Evolutionary conservation across 2,888 invertebrate genomes (phyloP).

Genomic region (Drosophila kambysellisi): DNA sequence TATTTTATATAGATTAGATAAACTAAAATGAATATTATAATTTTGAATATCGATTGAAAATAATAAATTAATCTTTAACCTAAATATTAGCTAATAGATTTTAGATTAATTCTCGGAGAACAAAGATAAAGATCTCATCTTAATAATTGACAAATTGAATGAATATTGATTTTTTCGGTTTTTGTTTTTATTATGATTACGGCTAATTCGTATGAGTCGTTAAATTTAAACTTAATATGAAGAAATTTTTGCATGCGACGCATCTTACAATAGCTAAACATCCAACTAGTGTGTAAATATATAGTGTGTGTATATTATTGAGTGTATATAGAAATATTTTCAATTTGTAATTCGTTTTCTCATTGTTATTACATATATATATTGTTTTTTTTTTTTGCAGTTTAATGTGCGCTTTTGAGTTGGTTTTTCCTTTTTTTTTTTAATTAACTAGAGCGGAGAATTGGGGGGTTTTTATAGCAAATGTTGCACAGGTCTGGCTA

Average conservation of each 20-base stretch:
- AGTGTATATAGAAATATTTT: conserved; percentile 68
- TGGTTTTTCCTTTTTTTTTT: neutral
- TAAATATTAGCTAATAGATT: neutral
- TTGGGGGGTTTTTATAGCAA: conserved; percentile 17
- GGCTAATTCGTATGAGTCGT: conserved; percentile 77
- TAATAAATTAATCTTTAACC: neutral
- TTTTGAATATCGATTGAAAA: neutral
- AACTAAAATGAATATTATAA: neutral
- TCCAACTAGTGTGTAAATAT: conserved; percentile 75
- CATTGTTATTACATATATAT: neutral
- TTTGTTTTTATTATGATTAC: conserved; percentile 64
- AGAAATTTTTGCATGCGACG: conserved; percentile 52
- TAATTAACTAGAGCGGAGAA: conserved; percentile 33
- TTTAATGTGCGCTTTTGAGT: conserved; percentile 59
- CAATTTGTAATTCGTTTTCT: conserved; percentile 58
- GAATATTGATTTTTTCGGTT: conserved; percentile 31
- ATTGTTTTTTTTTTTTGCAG: conserved; percentile 34
- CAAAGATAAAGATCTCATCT: neutral
- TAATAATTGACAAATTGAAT: neutral
- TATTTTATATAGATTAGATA: neutral
- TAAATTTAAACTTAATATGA: conserved; percentile 76
- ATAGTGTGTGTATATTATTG: conserved; percentile 65
- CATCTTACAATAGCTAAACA: conserved; percentile 70
- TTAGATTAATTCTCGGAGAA: neutral
- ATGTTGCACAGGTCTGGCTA: conserved; percentile 1